A percentile compares a stretch with the other conserved stretches of the same genome.
These are phyloP conservation scores for Morinoia aosen DNA, from an alignment of 2,888 invertebrate species.

Conservation along the genomic window DNA sequence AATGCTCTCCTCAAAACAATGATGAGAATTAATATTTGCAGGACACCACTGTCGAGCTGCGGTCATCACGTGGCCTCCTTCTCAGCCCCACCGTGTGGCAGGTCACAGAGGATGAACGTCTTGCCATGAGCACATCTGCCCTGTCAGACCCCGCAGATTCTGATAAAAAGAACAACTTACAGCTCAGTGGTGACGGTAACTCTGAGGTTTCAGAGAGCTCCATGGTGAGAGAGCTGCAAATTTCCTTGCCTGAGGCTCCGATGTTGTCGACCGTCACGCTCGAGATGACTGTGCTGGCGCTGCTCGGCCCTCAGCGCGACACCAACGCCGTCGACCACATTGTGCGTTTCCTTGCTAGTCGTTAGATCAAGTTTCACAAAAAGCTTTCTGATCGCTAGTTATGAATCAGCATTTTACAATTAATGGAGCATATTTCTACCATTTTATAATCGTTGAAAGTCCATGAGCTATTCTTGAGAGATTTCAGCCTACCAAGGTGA, in stretches of 20 bases:
- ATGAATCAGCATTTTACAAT: too few relatives aligned
- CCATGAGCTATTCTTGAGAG: too few relatives aligned
- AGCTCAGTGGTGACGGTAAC: neutral
- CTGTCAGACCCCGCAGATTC: neutral
- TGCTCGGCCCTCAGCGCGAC: constrained; percentile 80
- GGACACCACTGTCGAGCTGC: constrained; percentile 77
- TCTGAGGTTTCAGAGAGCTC: constrained; percentile 56
- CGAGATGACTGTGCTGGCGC: constrained; percentile 80
- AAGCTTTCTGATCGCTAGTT: neutral
- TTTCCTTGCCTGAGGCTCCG: constrained; percentile 76
- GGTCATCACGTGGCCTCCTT: constrained; percentile 79
- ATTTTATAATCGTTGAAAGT: too few relatives aligned
- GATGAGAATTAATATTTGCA: constrained; percentile 68
- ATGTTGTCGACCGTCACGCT: constrained; percentile 80
- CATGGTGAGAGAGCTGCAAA: constrained; percentile 75
- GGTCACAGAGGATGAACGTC: neutral
- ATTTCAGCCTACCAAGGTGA: too few relatives aligned
- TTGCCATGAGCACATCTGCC: neutral
- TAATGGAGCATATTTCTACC: too few relatives aligned
- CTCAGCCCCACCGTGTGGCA: constrained; percentile 21
- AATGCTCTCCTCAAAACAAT: neutral
- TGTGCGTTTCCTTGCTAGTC: constrained; percentile 72
- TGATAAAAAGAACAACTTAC: neutral
- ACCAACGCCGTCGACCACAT: constrained; percentile 82
- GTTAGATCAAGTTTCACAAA: neutral